Evolutionary conservation across 2,113 vertebrate genomes (phyloP).

Genomic region (Colaptes auratus): DNA sequence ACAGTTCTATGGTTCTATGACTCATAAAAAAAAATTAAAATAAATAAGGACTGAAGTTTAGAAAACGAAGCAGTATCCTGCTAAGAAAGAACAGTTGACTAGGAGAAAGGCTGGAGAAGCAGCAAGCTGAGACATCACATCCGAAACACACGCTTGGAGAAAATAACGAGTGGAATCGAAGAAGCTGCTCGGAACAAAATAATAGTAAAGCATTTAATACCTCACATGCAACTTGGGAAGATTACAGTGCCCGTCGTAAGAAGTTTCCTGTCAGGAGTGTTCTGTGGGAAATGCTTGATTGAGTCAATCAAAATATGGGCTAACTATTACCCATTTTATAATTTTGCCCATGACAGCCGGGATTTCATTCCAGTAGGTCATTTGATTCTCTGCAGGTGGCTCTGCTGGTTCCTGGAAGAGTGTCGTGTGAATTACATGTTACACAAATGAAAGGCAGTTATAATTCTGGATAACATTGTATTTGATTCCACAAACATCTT

Average conservation of each 20-base stretch:
- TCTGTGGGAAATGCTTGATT: constrained; percentile 41
- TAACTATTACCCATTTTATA: constrained; percentile 48
- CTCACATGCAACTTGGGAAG: background rate
- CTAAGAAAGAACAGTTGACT: background rate
- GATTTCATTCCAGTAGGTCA: constrained; percentile 62
- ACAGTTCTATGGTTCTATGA: too few species aligned
- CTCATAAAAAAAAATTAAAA: background rate
- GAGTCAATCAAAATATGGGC: constrained; percentile 46
- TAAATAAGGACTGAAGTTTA: background rate
- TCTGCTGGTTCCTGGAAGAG: constrained; percentile 60
- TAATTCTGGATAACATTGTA: constrained; percentile 73
- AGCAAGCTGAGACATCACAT: background rate
- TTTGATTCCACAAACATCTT: constrained; percentile 76
- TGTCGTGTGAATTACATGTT: constrained; percentile 61
- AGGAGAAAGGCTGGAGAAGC: background rate
- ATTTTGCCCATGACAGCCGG: constrained; percentile 61
- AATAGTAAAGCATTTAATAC: constrained; percentile 16
- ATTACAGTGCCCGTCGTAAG: background rate
- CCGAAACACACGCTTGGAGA: background rate
- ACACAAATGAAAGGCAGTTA: constrained; percentile 73
- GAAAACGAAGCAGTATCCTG: background rate
- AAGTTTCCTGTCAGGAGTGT: constrained; percentile 28
- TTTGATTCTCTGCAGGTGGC: constrained; percentile 77
- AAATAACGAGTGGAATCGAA: background rate
- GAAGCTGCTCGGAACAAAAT: background rate